These are phyloP conservation scores for Sarcophaga variegata DNA, from an alignment of 2,888 invertebrate species.

Conservation along the genomic window DNA sequence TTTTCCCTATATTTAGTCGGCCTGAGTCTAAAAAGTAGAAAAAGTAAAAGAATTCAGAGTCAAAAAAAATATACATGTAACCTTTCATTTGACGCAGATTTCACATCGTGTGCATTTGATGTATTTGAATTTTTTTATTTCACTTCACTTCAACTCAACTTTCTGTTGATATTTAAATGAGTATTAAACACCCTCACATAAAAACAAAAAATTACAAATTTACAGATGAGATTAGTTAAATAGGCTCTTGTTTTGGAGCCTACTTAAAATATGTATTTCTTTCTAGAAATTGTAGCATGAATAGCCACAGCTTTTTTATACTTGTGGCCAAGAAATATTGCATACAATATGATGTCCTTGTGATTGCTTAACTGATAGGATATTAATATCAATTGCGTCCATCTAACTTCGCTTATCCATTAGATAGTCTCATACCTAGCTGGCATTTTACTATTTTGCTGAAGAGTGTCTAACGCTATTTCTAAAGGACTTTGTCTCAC, in stretches of 20 bases:
- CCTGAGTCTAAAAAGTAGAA: neutral
- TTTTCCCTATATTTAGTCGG: neutral
- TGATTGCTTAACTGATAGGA: too few relatives aligned
- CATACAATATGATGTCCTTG: too few relatives aligned
- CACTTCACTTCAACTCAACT: slow-evolving; percentile 41
- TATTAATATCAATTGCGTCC: too few relatives aligned
- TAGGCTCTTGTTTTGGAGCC: neutral
- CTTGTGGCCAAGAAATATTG: too few relatives aligned
- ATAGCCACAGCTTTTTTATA: too few relatives aligned
- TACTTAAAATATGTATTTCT: too few relatives aligned
- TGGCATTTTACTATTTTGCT: too few relatives aligned
- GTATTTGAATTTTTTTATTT: slow-evolving; percentile 17
- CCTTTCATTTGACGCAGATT: slow-evolving; percentile 67
- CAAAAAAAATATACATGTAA: slow-evolving; percentile 36
- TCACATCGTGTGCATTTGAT: slow-evolving; percentile 66
- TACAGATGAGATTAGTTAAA: neutral
- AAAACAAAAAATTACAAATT: neutral
- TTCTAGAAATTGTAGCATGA: too few relatives aligned
- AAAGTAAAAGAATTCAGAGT: slow-evolving; percentile 9
- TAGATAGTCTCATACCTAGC: too few relatives aligned
- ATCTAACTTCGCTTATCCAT: too few relatives aligned
- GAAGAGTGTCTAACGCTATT: too few relatives aligned
- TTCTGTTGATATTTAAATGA: slow-evolving; percentile 55
- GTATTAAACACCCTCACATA: slow-evolving; percentile 61
- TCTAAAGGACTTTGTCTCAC: too few relatives aligned